Evolutionary conservation across 1,140 invertebrate species (phyloP).

Genomic region (Cyphomyrmex costatus): DNA sequence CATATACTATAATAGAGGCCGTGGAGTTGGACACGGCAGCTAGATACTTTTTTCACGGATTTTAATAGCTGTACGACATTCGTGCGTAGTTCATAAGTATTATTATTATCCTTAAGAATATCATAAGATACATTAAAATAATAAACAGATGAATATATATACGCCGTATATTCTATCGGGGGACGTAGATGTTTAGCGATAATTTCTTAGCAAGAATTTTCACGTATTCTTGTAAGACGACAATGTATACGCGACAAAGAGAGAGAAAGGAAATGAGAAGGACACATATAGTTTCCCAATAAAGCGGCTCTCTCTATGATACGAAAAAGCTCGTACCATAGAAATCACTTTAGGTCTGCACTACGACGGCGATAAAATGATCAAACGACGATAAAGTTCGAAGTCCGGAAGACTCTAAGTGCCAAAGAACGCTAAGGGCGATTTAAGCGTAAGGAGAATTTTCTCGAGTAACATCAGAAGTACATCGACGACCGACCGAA

Average conservation of each 20-base stretch:
- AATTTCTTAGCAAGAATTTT: slow-evolving; percentile 61
- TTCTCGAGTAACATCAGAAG: background rate
- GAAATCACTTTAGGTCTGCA: slow-evolving; percentile 11
- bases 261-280: background rate
- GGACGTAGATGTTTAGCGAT: slow-evolving; percentile 49
- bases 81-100: slow-evolving; percentile 38
- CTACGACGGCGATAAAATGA: slow-evolving; percentile 2
- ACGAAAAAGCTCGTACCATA: background rate
- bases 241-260: background rate
- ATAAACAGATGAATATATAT: slow-evolving; percentile 32
- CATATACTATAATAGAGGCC: slow-evolving; percentile 34
- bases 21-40: background rate
- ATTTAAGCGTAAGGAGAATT: slow-evolving; percentile 2
- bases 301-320: background rate
- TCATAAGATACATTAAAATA: slow-evolving; percentile 26
- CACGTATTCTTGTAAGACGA: slow-evolving; percentile 15
- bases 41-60: slow-evolving; percentile 75
- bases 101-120: slow-evolving; percentile 37
- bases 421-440: slow-evolving; percentile 42
- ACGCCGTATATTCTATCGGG: slow-evolving; percentile 25
- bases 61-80: slow-evolving; percentile 67
- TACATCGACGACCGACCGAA: background rate
- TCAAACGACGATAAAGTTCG: slow-evolving; percentile 17
- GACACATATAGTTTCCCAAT: background rate
- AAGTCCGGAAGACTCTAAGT: slow-evolving; percentile 37